Conservation (phyloP, 1,140 invertebrate genomes). For the Bombus ignitus region DNA sequence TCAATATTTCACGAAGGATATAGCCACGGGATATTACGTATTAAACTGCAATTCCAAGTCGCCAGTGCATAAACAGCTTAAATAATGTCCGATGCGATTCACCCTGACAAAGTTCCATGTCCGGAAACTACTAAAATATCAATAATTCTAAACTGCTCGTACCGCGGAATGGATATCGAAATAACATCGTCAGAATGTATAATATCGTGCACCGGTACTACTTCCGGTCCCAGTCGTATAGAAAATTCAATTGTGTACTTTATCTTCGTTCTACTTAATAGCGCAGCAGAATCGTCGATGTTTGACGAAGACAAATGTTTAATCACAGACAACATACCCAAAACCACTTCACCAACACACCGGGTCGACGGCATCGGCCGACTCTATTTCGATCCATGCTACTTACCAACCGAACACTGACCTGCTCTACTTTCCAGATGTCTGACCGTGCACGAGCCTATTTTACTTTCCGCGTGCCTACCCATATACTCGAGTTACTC, state of each 20-base stretch:
- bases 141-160: background rate
- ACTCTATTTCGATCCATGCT: background rate
- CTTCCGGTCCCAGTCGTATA: too few relatives aligned
- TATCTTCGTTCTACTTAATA: constrained; percentile 4
- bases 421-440: constrained; percentile 31
- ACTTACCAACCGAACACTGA: constrained; percentile 28
- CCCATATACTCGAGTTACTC: background rate
- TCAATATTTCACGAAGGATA: constrained; percentile 19
- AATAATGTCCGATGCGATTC: constrained; percentile 16
- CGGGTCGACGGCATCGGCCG: background rate
- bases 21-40: constrained; percentile 16
- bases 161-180: background rate
- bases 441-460: background rate
- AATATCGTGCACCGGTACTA: too few relatives aligned
- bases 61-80: constrained; percentile 7
- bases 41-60: constrained; percentile 41
- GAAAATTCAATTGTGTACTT: background rate
- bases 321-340: background rate
- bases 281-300: background rate
- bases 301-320: constrained; percentile 6
- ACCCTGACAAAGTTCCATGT: background rate
- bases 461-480: constrained; percentile 3
- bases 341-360: constrained; percentile 1
- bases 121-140: constrained; percentile 13
- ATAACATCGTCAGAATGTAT: background rate